Conservation (phyloP, 2,888 invertebrate genomes). For the Heterodera filipjevi region DNA sequence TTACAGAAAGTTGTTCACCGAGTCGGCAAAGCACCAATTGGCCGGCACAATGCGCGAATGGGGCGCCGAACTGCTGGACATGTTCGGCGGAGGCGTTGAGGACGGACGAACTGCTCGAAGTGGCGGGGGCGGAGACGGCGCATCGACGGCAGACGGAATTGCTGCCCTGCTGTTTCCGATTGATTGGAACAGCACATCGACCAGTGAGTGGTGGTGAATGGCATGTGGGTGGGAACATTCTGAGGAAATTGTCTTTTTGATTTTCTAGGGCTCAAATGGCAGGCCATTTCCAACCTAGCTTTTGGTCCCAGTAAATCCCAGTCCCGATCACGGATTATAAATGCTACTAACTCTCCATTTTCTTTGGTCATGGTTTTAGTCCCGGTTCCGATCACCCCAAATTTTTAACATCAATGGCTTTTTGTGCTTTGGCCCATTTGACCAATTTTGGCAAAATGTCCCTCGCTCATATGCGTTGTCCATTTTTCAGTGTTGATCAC, state of each 20-base stretch:
- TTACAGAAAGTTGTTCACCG: constrained; percentile 55
- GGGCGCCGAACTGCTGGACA: constrained; percentile 16
- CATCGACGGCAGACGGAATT: not conserved
- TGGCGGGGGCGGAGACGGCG: constrained; percentile 23
- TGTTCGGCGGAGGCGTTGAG: constrained; percentile 45
- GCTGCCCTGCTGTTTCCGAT: constrained; percentile 42
- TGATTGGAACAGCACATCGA: constrained; percentile 54
- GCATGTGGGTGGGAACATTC: constrained; percentile 27
- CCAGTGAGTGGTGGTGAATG: constrained; percentile 7
- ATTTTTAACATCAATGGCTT: too few species aligned
- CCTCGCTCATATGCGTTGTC: not conserved
- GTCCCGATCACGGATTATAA: too few species aligned
- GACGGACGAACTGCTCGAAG: constrained; percentile 44
- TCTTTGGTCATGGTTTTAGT: too few species aligned
- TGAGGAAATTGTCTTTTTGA: not conserved
- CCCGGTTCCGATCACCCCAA: too few species aligned
- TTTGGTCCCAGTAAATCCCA: too few species aligned
- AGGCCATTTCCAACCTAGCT: too few species aligned
- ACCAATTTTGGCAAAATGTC: not conserved
- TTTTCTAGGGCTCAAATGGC: not conserved
- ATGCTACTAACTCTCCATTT: too few species aligned
- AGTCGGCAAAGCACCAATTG: constrained; percentile 52
- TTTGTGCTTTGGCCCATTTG: too few species aligned
- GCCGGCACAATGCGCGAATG: constrained; percentile 62
- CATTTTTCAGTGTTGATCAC: constrained; percentile 45